A percentile compares a stretch with the other conserved stretches of the same genome.
Conservation (phyloP, 2,113 vertebrate species). For the Saguinus midas region DNA sequence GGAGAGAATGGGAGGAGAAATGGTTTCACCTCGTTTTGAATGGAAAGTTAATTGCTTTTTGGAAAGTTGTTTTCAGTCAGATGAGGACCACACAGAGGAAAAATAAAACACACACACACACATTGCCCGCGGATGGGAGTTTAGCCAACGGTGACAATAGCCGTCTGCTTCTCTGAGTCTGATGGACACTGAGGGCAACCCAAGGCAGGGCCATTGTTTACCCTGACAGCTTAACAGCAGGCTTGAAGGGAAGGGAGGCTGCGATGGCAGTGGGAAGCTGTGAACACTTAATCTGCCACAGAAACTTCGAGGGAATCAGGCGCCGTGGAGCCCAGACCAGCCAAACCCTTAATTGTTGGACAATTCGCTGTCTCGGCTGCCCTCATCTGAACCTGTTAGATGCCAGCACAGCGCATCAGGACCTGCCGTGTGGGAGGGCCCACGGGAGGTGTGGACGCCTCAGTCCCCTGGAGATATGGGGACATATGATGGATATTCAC, state of each 20-base stretch:
- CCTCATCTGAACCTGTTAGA: fast-evolving
- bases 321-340: constrained; percentile 13
- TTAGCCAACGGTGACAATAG: constrained; percentile 59
- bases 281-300: constrained; percentile 37
- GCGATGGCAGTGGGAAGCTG: constrained; percentile 17
- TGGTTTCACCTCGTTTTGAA: neutral
- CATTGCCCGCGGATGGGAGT: neutral
- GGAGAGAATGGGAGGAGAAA: neutral
- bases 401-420: neutral
- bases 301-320: constrained; percentile 46
- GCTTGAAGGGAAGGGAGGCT: constrained; percentile 51
- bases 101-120: no score
- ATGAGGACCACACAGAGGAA: constrained; percentile 66
- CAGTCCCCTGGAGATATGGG: neutral
- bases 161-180: constrained; percentile 41
- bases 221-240: constrained; percentile 64
- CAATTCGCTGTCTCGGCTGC: neutral
- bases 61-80: constrained; percentile 14
- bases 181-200: constrained; percentile 37
- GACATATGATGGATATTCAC: neutral
- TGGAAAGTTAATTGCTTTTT: constrained; percentile 42
- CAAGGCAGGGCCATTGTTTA: constrained; percentile 53
- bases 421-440: fast-evolving
- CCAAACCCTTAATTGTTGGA: neutral
- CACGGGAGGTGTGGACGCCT: fast-evolving